Conservation (phyloP, 2,113 vertebrate species). For the Atlantisia rogersi region DNA sequence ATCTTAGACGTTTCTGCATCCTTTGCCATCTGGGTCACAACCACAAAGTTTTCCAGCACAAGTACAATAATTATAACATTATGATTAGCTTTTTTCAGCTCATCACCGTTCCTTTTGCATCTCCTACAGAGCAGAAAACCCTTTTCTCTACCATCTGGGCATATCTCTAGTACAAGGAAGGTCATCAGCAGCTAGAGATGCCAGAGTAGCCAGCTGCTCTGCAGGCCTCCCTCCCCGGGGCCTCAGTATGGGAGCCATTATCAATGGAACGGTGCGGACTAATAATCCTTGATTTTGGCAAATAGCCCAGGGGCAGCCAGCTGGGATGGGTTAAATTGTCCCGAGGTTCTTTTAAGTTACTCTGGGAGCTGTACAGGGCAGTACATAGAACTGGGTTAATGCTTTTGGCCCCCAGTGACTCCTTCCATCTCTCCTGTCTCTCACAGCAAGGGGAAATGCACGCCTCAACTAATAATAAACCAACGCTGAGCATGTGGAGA, state of each 20-base stretch:
- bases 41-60: not conserved
- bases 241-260: not conserved
- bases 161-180: conserved; percentile 24
- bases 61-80: conserved; percentile 23
- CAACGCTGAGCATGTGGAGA: not conserved
- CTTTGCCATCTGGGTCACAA: conserved; percentile 26
- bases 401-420: not conserved
- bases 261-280: not conserved
- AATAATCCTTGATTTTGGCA: conserved; percentile 55
- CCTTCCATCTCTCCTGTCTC: not conserved
- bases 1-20: not conserved
- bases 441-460: not conserved
- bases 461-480: conserved; percentile 27
- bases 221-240: not conserved
- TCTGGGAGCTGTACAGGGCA: not conserved
- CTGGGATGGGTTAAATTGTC: not conserved
- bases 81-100: not conserved
- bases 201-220: conserved; percentile 50
- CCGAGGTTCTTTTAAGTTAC: conserved; percentile 1
- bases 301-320: conserved; percentile 41
- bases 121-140: conserved; percentile 7
- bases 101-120: not conserved
- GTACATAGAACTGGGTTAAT: conserved; percentile 26
- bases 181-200: conserved; percentile 23
- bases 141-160: conserved; percentile 33